These are phyloP conservation scores for Podiceps cristatus DNA, from an alignment of 2,113 vertebrate species.

Conservation along the genomic window DNA sequence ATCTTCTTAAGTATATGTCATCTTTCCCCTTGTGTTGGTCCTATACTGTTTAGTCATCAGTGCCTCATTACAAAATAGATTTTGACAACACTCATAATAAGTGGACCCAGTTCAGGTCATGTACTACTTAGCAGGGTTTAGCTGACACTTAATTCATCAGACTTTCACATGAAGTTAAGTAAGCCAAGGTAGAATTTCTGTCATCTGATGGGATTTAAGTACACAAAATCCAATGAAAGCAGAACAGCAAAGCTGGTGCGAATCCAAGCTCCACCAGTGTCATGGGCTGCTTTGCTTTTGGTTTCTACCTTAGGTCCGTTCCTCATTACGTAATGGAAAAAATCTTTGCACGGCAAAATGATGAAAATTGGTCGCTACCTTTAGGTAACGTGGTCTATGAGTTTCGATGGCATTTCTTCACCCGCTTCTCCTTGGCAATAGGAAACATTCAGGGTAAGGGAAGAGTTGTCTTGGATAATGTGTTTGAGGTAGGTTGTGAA, in stretches of 20 bases:
- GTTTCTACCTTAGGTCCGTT: background rate
- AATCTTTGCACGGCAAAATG: background rate
- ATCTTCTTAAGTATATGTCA: background rate
- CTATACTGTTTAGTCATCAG: background rate
- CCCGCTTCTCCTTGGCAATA: background rate
- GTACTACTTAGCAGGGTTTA: background rate
- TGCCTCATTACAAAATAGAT: background rate
- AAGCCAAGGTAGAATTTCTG: background rate
- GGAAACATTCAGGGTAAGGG: background rate
- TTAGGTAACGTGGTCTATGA: background rate
- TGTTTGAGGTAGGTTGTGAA: background rate
- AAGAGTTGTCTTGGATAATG: background rate
- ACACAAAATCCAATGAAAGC: background rate
- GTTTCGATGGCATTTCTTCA: background rate
- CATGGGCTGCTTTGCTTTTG: background rate
- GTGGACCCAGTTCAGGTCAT: background rate
- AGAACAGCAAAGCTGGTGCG: background rate
- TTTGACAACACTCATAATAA: background rate
- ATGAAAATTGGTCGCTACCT: background rate
- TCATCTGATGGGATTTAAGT: background rate
- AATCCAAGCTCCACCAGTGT: background rate
- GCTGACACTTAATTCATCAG: background rate
- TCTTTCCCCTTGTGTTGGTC: background rate
- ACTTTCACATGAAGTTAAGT: constrained; percentile 10
- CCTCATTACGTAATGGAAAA: background rate